Evolutionary conservation across 2,113 vertebrate genomes (phyloP).

Genomic region (Prietella phreatophila): DNA sequence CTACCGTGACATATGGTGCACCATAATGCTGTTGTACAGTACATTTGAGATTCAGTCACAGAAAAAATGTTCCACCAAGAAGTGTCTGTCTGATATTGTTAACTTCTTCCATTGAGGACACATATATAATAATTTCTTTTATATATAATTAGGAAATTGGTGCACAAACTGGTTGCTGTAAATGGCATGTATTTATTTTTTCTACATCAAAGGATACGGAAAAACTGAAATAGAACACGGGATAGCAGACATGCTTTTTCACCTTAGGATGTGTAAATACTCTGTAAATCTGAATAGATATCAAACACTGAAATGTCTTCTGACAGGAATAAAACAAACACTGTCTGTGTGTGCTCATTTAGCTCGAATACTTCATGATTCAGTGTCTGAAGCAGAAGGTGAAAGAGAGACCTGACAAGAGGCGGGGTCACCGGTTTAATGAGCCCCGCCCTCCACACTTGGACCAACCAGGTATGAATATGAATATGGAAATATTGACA

Average conservation of each 20-base stretch:
- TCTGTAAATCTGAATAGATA: background rate
- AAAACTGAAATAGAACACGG: background rate
- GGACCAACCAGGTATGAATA: slow-evolving; percentile 86
- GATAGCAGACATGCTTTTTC: background rate
- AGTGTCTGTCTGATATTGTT: background rate
- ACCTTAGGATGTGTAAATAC: background rate
- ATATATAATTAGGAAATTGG: background rate
- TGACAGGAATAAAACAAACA: background rate
- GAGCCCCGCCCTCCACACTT: slow-evolving; percentile 86
- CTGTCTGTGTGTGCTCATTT: slow-evolving; percentile 53
- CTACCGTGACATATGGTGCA: background rate
- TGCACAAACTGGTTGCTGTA: background rate
- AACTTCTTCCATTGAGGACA: background rate
- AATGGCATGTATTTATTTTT: background rate
- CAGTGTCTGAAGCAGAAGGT: slow-evolving; percentile 95
- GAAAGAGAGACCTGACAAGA: slow-evolving; percentile 87
- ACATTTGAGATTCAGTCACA: background rate
- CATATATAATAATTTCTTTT: background rate
- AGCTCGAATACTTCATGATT: slow-evolving; percentile 98
- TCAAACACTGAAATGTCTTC: background rate
- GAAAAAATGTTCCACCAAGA: background rate
- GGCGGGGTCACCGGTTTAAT: slow-evolving; percentile 76
- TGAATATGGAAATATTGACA: background rate
- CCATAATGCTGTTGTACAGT: background rate
- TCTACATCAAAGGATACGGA: background rate